These are phyloP conservation scores for Cassiopea andromeda DNA, from an alignment of 30 jellyfish, hydroid and myxozoan species.

Conservation along the genomic window DNA sequence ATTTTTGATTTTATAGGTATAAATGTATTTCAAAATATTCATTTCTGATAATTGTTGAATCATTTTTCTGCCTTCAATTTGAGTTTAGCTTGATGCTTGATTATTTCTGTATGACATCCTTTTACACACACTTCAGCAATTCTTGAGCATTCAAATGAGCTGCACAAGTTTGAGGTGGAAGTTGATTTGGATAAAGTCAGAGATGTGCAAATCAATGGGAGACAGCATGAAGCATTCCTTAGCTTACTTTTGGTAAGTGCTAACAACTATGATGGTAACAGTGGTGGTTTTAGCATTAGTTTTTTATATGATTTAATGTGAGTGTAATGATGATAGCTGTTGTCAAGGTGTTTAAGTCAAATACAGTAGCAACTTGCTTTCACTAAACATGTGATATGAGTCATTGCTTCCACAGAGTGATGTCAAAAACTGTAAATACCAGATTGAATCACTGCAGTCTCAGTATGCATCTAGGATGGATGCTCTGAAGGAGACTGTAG, in stretches of 20 bases:
- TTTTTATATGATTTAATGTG: too few relatives aligned
- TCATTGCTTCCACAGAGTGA: conserved; percentile 65
- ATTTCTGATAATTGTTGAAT: too few relatives aligned
- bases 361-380: too few relatives aligned
- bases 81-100: too few relatives aligned
- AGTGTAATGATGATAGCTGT: too few relatives aligned
- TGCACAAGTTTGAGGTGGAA: conserved; percentile 28
- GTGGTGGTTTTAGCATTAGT: too few relatives aligned
- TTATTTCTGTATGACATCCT: neutral
- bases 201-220: conserved; percentile 82
- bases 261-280: too few relatives aligned
- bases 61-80: too few relatives aligned
- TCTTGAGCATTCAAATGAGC: conserved; percentile 63
- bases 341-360: too few relatives aligned
- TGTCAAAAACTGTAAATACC: conserved; percentile 57
- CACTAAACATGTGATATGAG: too few relatives aligned
- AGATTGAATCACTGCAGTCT: conserved; percentile 64
- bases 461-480: conserved; percentile 76
- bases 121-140: conserved; percentile 32
- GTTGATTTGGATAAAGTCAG: conserved; percentile 68
- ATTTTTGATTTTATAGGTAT: conserved; percentile 73
- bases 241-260: conserved; percentile 68
- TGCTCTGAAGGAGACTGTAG: conserved; percentile 76
- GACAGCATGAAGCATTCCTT: conserved; percentile 89
- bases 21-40: neutral